Percentiles rank a stretch among this genome's conserved stretches.
These are phyloP conservation scores for Channa argus DNA, from an alignment of 2,113 vertebrate species.

Conservation along the genomic window DNA sequence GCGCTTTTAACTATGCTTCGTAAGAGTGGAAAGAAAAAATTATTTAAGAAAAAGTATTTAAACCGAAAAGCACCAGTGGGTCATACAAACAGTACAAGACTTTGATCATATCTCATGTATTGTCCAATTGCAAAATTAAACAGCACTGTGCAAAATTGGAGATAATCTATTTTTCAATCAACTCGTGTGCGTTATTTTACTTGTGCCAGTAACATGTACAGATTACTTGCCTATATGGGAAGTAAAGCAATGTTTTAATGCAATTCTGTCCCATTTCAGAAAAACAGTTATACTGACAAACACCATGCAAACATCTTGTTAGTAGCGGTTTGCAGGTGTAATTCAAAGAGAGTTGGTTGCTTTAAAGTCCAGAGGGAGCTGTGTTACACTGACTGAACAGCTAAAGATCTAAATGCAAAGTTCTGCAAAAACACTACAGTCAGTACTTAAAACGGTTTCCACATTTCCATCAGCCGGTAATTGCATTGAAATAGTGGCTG, in stretches of 20 bases:
- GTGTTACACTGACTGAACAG: conserved; percentile 1
- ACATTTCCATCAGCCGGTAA: conserved; percentile 14
- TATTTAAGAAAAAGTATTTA: not conserved
- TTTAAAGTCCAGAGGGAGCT: conserved; percentile 6
- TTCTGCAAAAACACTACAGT: conserved; percentile 10
- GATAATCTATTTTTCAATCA: no score
- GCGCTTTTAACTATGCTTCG: not conserved
- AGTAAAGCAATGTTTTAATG: no score
- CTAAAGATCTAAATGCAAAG: conserved; percentile 17
- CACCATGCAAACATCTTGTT: conserved; percentile 9
- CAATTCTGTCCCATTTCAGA: no score
- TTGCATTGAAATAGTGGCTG: not conserved
- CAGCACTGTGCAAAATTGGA: no score
- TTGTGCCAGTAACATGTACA: no score
- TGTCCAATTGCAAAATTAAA: no score
- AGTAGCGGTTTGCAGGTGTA: not conserved
- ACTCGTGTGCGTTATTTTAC: no score
- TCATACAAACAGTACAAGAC: not conserved
- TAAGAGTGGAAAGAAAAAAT: not conserved
- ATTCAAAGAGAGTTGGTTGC: conserved; percentile 7
- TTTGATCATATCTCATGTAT: not conserved
- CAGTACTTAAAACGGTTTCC: not conserved
- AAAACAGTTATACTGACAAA: not conserved
- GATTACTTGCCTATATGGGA: no score
- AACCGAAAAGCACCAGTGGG: not conserved